These are phyloP conservation scores for Dolichotis patagonum DNA, from an alignment of 2,113 vertebrate species.

Conservation along the genomic window DNA sequence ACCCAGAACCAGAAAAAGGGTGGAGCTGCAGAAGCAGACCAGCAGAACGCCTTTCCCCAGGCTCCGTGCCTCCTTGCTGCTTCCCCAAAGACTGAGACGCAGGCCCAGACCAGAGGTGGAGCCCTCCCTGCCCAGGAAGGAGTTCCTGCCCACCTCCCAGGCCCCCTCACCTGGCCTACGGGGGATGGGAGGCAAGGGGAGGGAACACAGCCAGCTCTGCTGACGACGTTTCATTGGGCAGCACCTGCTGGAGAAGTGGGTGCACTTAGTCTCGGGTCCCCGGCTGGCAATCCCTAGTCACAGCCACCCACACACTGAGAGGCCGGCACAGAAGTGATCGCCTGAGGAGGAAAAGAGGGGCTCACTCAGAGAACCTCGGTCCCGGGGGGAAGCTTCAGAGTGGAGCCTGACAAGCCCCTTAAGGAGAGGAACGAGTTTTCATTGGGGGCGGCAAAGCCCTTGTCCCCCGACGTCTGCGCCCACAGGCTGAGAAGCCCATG, in stretches of 20 bases:
- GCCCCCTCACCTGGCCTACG: constrained; percentile 57
- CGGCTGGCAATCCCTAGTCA: not conserved
- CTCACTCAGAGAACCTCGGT: not conserved
- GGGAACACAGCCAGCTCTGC: not conserved
- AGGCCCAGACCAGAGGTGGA: not conserved
- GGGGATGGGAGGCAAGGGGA: not conserved
- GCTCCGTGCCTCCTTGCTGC: not conserved
- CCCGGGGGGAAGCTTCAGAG: not conserved
- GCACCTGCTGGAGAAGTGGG: constrained; percentile 13
- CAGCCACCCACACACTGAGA: not conserved
- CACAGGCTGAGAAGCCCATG: no score
- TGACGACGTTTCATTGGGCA: constrained; percentile 62
- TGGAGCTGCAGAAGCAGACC: not conserved
- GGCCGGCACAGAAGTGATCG: not conserved
- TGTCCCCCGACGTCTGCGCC: not conserved
- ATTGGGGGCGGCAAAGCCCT: not conserved
- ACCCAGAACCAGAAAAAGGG: not conserved
- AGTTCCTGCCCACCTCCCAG: constrained; percentile 9
- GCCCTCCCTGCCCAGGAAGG: not conserved
- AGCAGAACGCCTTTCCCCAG: not conserved
- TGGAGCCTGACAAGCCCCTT: not conserved
- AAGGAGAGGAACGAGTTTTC: not conserved
- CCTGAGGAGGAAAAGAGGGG: not conserved
- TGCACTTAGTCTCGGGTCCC: not conserved
- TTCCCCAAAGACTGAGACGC: not conserved